Base-by-base conservation (phyloP, 1,140 invertebrate species). In the Eumaeus atala region DNA sequence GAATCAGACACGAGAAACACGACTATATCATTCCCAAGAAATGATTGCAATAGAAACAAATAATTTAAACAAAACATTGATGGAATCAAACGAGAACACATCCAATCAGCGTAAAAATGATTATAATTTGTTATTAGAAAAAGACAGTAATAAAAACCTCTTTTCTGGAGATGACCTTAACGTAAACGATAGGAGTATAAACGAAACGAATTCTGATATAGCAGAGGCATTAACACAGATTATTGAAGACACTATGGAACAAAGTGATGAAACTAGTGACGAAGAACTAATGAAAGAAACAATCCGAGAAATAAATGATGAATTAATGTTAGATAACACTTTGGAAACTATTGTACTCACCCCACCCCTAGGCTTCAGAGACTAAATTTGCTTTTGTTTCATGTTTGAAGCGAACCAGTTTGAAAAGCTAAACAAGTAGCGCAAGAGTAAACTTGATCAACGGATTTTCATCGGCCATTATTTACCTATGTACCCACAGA, bases 281-380 rank as follows among this genome's bases (percentile, higher is more conserved):
- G 74, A 82, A 66, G 66, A 77, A 40, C 50, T 84, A 12, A 64
- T 80, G 59, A 54, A 11, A 50, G 76, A 84, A 64, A 80, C 77
- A 9, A 51, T 81, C 0, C 55, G 75, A 8, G 77, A 84, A 66
- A 79, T 84, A 42, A 71, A 71, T 47, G 51, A 69, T 18, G 67
- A 73, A 51, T 44, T 69, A 35, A 50, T 33, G 57, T n/a, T 51
- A 44, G 18, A 34, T 21, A 11, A 62, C 18, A 50, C 14, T 16
- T 18, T 76, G 33, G 67, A 77, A 48, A 58, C 55, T 55, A 62
- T 74, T 37, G 54, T 84, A 42, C 59, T 84, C n/a, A 74, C 82
- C 18, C 82, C 82, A 6, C 82, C 82, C 7, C 9, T 55, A 12
- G 70, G 57, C 55, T 84, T 84, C 61, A 59, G 68, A 48, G 71